Evolutionary conservation across 2,113 vertebrate genomes (phyloP).

Genomic region (Pterophyllum scalare): DNA sequence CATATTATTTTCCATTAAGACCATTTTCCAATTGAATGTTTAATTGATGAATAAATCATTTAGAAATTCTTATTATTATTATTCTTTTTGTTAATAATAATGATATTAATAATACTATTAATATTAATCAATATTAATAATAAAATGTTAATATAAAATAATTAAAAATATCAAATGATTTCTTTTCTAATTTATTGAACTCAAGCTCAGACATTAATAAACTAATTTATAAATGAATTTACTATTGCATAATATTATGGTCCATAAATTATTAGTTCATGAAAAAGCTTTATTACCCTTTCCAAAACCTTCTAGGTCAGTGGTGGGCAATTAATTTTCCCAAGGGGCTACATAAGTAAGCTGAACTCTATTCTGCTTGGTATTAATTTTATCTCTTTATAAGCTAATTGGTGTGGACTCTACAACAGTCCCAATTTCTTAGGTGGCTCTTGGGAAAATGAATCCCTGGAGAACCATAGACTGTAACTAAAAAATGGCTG

Average conservation of each 20-base stretch:
- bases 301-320: background rate
- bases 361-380: background rate
- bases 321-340: background rate
- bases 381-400: background rate
- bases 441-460: background rate
- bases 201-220: background rate
- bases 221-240: background rate
- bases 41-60: background rate
- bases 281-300: background rate
- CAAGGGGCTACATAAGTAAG: background rate
- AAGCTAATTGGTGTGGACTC: background rate
- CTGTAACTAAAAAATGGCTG: background rate
- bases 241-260: background rate
- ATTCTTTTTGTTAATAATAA: background rate
- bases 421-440: background rate
- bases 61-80: background rate
- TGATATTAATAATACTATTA: no score
- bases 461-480: background rate
- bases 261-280: background rate
- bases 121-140: no score
- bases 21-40: background rate
- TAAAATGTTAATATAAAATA: no score
- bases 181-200: background rate
- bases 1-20: background rate
- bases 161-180: background rate